A percentile compares a stretch with the other conserved stretches of the same genome.
Evolutionary conservation across 1,140 invertebrate species (phyloP).

Genomic region (Musca vetustissima): DNA sequence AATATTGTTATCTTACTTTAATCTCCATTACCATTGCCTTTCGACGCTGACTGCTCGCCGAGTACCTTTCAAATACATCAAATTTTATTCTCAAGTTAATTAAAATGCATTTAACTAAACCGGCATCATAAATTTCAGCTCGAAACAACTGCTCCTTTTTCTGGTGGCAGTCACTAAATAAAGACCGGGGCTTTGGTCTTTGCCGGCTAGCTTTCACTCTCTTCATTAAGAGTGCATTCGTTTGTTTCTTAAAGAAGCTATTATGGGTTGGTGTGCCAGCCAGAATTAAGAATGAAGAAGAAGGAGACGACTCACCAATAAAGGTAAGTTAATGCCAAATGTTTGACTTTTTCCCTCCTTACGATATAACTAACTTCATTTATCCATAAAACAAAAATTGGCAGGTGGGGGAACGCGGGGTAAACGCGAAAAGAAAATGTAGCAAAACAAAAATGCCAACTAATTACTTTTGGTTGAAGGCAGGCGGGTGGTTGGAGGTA

Average conservation of each 20-base stretch:
- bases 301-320: too few species aligned
- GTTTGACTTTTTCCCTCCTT: not conserved
- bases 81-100: constrained; percentile 12
- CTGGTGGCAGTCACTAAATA: not conserved
- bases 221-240: constrained; percentile 12
- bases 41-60: too few species aligned
- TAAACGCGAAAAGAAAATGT: too few species aligned
- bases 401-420: not conserved
- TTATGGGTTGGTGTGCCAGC: too few species aligned
- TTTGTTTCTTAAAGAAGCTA: not conserved
- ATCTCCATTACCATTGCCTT: too few species aligned
- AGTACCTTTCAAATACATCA: constrained; percentile 12
- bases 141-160: not conserved
- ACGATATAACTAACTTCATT: not conserved
- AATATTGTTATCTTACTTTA: too few species aligned
- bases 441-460: not conserved
- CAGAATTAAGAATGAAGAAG: too few species aligned
- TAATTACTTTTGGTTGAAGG: constrained; percentile 1
- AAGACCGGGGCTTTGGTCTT: too few species aligned
- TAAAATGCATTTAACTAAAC: constrained; percentile 14
- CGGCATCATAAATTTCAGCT: constrained; percentile 13
- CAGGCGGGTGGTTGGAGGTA: too few species aligned
- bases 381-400: too few species aligned
- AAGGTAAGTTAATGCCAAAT: not conserved
- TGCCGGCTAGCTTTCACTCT: not conserved